phyloP scores from a whole-genome alignment of 2,113 vertebrate species.

The Xenopus tropicalis region DNA sequence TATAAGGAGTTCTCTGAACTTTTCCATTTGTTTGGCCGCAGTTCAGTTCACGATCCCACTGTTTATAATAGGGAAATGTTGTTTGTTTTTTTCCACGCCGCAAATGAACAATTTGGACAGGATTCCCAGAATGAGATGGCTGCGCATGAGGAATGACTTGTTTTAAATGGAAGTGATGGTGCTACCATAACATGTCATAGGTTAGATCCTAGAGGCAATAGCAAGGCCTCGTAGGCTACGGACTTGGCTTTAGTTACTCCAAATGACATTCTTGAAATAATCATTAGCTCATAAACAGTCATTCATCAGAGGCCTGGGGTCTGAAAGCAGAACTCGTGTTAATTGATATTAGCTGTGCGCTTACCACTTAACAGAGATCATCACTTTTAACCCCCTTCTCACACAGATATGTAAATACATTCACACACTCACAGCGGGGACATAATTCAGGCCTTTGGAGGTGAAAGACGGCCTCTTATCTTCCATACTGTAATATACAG shows the following conservation, averaged over 20 bases:
- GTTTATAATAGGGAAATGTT: too few relatives aligned
- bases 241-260: neutral
- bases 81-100: too few relatives aligned
- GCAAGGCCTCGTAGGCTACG: neutral
- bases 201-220: neutral
- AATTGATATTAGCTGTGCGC: neutral
- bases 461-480: too few relatives aligned
- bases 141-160: neutral
- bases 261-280: conserved; percentile 5
- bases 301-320: neutral
- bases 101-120: neutral
- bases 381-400: too few relatives aligned
- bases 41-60: too few relatives aligned
- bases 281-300: conserved; percentile 1
- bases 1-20: too few relatives aligned
- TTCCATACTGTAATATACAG: too few relatives aligned
- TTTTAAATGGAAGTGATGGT: neutral
- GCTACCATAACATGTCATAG: neutral
- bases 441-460: too few relatives aligned
- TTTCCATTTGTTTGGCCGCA: too few relatives aligned
- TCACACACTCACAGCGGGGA: too few relatives aligned
- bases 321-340: neutral
- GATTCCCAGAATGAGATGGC: neutral
- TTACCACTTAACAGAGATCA: too few relatives aligned
- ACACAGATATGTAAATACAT: too few relatives aligned